Evolutionary conservation across 2,113 vertebrate genomes (phyloP), one percentile per base, ranked within the genome.

Genomic region (Natator depressus): DNA sequence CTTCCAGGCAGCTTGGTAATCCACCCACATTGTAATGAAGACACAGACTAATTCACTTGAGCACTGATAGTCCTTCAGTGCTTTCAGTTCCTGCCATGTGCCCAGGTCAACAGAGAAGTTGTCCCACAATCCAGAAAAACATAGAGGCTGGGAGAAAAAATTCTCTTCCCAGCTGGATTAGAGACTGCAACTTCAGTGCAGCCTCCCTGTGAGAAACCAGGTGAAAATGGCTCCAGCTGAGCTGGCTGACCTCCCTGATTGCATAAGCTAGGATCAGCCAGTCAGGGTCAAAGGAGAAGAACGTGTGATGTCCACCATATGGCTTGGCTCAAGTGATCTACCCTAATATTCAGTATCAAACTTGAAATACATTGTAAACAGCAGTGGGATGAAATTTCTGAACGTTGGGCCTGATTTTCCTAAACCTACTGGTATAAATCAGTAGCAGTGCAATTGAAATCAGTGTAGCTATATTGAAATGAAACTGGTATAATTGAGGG

Each of bases 301-400:
- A 55, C 59, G 47, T 59, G 35, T 85, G 53, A 14, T 5, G 3
- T 91, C 93, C 51, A 35, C 82, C 10, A 5, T 4, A 20, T 38
- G 19, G 51, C 17, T n/a, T 85, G 54, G 31, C 46, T 17, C 46
- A n/a, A 35, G 46, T n/a, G 51, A 8, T 49, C 69, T 94, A 50
- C 47, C 0, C 1, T 86, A 35, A 8, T 87, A 82, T 0, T 14
- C 24, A 69, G 27, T 0, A 0, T 2, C 13, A 75, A 88, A 84
- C 29, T 49, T 88, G 20, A 7, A 17, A n/a, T 47, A 69, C 31
- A 47, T 13, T 53, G 24, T 14, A 3, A 46, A 1, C 2, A 65
- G 13, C 0, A 0, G 35, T 17, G 65, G 65, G 13, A 17, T 91
- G 75, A 59, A 80, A 35, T 62, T 69, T 69, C 65, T 69, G 35